A percentile compares a stretch with the other conserved stretches of the same genome.
phyloP scores from a whole-genome alignment of 2,888 invertebrate genomes.

The Lumbricus terrestris region DNA sequence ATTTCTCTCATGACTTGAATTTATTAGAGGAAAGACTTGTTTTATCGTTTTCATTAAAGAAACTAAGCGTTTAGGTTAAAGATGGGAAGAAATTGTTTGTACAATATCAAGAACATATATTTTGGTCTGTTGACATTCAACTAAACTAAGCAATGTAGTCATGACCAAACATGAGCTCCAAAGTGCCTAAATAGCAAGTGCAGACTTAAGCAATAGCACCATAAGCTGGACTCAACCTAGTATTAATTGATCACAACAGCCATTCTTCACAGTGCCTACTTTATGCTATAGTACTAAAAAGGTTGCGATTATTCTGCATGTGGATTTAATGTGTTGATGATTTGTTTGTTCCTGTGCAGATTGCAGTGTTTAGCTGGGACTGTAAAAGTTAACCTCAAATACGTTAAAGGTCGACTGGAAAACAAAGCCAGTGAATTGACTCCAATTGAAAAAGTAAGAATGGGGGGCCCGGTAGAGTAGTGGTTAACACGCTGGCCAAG shows the following conservation, averaged over 20 bases:
- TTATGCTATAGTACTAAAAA: not conserved
- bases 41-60: too few species aligned
- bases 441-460: slow-evolving; percentile 70
- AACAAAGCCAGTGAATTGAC: slow-evolving; percentile 73
- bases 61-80: too few species aligned
- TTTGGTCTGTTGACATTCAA: not conserved
- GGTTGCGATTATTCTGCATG: not conserved
- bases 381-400: slow-evolving; percentile 81
- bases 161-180: not conserved
- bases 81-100: too few species aligned
- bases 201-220: not conserved
- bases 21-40: too few species aligned
- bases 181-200: not conserved
- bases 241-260: not conserved
- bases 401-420: slow-evolving; percentile 68
- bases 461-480: too few species aligned
- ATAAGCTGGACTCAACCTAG: not conserved
- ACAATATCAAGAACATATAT: too few species aligned
- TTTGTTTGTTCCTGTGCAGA: slow-evolving; percentile 62
- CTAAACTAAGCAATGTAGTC: too few species aligned
- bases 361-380: slow-evolving; percentile 89
- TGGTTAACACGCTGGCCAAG: too few species aligned
- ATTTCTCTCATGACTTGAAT: not conserved
- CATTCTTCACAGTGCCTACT: not conserved
- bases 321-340: not conserved